Percentiles rank a stretch among this genome's conserved stretches.
Evolutionary conservation across 2,113 vertebrate genomes (phyloP).

Genomic region (Onychostoma macrolepis): DNA sequence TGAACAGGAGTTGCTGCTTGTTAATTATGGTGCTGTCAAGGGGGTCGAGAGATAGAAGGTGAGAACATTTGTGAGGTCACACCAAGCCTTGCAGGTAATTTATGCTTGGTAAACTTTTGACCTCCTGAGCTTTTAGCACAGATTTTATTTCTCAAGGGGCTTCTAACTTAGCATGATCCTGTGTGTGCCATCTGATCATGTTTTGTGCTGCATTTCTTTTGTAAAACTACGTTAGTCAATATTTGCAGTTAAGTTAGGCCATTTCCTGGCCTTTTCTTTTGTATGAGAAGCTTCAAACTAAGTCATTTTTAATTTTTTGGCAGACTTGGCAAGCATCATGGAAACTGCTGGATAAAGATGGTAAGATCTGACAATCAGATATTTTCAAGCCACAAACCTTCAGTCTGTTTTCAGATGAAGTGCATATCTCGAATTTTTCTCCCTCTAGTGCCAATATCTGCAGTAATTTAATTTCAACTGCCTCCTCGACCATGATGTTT

Average conservation of each 20-base stretch:
- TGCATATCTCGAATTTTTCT: slow-evolving; percentile 50
- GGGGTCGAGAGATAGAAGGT: slow-evolving; percentile 66
- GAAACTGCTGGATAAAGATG: slow-evolving; percentile 36
- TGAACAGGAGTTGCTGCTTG: slow-evolving; percentile 58
- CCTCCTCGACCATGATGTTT: slow-evolving; percentile 31
- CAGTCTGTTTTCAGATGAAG: slow-evolving; percentile 46
- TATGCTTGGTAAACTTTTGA: slow-evolving; percentile 76
- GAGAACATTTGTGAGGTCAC: slow-evolving; percentile 69
- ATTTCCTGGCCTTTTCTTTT: not conserved
- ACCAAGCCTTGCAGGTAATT: slow-evolving; percentile 74
- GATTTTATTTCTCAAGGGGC: slow-evolving; percentile 69
- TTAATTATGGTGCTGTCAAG: slow-evolving; percentile 65
- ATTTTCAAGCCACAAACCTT: slow-evolving; percentile 38
- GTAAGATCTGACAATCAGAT: slow-evolving; percentile 53
- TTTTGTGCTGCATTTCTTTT: not conserved
- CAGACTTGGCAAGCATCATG: slow-evolving; percentile 3
- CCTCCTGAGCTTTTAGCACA: slow-evolving; percentile 67
- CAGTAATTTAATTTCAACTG: slow-evolving; percentile 50
- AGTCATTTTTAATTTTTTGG: slow-evolving; percentile 9
- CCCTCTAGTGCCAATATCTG: slow-evolving; percentile 55
- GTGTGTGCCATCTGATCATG: not conserved
- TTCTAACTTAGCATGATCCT: slow-evolving; percentile 63
- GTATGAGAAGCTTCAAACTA: not conserved
- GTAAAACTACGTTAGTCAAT: slow-evolving; percentile 35
- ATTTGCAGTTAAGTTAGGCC: slow-evolving; percentile 36